Base-by-base conservation (phyloP, 2,113 vertebrate genomes). In the human (Homo sapiens) region DNA sequence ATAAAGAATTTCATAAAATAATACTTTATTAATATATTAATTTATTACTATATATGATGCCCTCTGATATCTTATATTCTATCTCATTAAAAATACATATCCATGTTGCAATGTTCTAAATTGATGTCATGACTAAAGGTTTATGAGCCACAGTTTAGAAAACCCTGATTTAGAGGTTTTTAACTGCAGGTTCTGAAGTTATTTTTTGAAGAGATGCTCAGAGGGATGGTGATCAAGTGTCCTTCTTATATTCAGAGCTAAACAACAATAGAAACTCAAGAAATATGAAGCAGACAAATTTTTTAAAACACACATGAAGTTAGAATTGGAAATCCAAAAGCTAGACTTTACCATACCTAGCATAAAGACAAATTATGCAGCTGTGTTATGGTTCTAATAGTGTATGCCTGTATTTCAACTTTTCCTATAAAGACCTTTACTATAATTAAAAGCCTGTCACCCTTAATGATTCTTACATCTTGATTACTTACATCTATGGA, bases 391-490 rank as follows among this genome's bases (percentile, higher is more conserved):
- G 35, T 12, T 38, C 48, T 38, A 55, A 52, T 17, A 78, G 43
- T 17, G 32, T 35, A 25, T 14, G 40, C 35, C 52, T 57, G 0
- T 85, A 73, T 90, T 79, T 82, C 82, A 80, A 55, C 86, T 83
- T 94, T 97, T 83, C 78, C 45, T 32, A n/a, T 38, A 97, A 96
- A 95, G 75, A 7, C 6, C 38, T 94, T 79, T 89, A 89, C 89
- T 97, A 25, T 61, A 57, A 80, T 76, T 57, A 70, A 92, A 84
- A 96, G 18, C n/a, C 35, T 82, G 52, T 83, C 68, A 5, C 83
- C 85, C n/a, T 22, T 89, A 68, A 70, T 79, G 25, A 75, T 57
- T 43, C 75, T 75, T 93, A 88, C 3, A 17, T 59, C 66, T 80
- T 75, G 64, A 66, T 88, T 94, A 90, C 86, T 93, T 79, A 83